Base-by-base conservation (phyloP, 2,888 invertebrate species). In the Cyaniris semiargus region DNA sequence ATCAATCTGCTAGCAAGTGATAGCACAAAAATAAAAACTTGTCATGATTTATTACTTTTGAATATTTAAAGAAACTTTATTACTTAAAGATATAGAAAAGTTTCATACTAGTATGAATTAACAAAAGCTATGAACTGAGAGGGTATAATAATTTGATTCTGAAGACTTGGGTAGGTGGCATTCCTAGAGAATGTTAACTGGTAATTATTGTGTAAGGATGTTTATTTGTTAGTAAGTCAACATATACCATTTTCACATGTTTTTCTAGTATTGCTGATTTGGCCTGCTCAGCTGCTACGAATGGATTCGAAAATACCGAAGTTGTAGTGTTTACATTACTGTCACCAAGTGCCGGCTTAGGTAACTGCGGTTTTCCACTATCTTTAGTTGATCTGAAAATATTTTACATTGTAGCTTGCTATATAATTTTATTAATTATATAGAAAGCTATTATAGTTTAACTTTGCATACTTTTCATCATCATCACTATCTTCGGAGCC, bases 201-300 rank as follows among this genome's bases (percentile, higher is more conserved):
- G 60, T 21, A 23, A 60, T 60, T 13, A 23, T 23, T 21, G 18
- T 8, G n/a, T 56, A 77, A 38, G 23, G 6, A 23, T 48, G 58
- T 44, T 34, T 56, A 27, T 60, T 48, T 81, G 85, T 88, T 88
- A 88, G 92, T 87, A 92, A 92, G 90, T 94, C 93, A 93, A 94
- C 94, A 90, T 94, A 95, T 84, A 97, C 98, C 97, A 98, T 97
- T 95, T 98, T 98, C 0, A 98, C 98, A 88, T 98, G 98, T 85
- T 97, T 97, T 85, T 98, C 98, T 71, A 98, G 91, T 78, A 98
- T 96, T 18, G 97, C 97, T 78, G 96, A 96, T 87, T 98, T 97
- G 2, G 97, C 97, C 85, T 96, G 95, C 88, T 98, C 98, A 0
- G 97, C 98, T 87, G 97, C 96, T 34, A 96, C 96, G 86, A 97